Evolutionary conservation across 2,888 invertebrate species (phyloP), one percentile per base, ranked within the genome.

Genomic region (Parnassius mnemosyne): DNA sequence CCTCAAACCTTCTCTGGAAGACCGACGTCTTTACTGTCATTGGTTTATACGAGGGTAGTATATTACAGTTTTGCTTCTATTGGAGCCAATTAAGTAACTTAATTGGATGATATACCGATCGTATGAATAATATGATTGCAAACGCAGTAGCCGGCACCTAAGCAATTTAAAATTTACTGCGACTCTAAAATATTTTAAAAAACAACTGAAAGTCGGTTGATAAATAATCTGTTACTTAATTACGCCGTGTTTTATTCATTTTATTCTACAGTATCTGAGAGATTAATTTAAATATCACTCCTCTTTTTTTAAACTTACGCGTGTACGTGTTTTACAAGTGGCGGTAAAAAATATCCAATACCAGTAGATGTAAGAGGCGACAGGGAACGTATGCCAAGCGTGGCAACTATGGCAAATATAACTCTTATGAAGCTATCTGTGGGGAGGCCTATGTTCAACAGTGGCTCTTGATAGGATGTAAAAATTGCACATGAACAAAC

Each of bases 1-100:
- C 84, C 83, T 64, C 53, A 54, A 41, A 42, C 60, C 63, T 43
- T 58, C 43, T 42, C 25, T 53, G 16, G 52, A 43, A 49, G 56
- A 51, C 46, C 52, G 56, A 43, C 50, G 47, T 54, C 62, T 59
- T 59, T 46, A 58, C 52, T 56, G 59, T 63, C 59, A 63, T 59
- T 59, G 63, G 63, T 59, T 55, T 44, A 57, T 44, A 16, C 25
- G 58, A 43, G 55, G 51, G 49, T 47, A n/a, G 56, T 53, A 47
- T 53, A 59, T 59, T 47, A 44, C 41, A 53, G 46, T 59, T 53
- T 47, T 59, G 46, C 46, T 59, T 42, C 53, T 54, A 58, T 54
- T 54, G 44, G 57, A 46, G 44, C 62, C 62, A 63, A 63, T 63
- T 63, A 63, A 63, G 53, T 50, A 2, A 57, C 54, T 63, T 58